Base-by-base conservation (phyloP, 30 jellyfish, hydroid and myxozoan species). In the Pseudorhiza aurosa region DNA sequence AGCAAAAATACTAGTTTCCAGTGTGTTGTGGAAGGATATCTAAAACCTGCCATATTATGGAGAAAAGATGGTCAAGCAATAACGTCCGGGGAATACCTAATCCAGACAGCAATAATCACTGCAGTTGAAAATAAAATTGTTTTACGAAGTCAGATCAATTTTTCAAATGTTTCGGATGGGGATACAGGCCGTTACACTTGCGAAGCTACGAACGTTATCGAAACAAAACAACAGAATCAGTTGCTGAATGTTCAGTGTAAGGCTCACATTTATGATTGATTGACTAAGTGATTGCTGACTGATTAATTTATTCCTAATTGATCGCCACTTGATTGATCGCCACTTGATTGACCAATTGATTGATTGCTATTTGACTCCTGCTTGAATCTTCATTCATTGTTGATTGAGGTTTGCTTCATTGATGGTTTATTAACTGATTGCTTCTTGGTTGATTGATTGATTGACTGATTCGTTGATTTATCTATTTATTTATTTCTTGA, bases 101-200 rank as follows among this genome's bases (percentile, higher is more conserved):
- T 28, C 1, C 22, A 49, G 24, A 28, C 43, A 30, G 27, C 65
- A 22, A 40, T 4, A 10, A 44, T 39, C 7, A 32, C 46, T 32
- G 26, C 82, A 14, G 65, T 35, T 32, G 69, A 56, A 15, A 80
- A 62, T 44, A 80, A n/a, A 29, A 22, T 50, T 40, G 58, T 80
- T 39, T 8, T 46, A 28, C 31, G 39, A 26, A 63, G 84, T 25
- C 46, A 62, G 36, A 33, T 80, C 51, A 49, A 43, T 19, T 45
- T 80, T 27, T 12, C 56, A 1, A 46, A 55, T 14, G 91, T 65
- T 0, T 42, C 39, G 55, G 81, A 80, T 22, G 55, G 53, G 32
- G 95, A 84, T 46, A 84, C 95, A 25, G 95, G 84, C 2, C 26
- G 18, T 1, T 84, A 84, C 68, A 62, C 71, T 45, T 84, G 95